These are phyloP conservation scores for Drosophila grimshawi DNA, from an alignment of 1,140 invertebrate species.

Conservation along the genomic window DNA sequence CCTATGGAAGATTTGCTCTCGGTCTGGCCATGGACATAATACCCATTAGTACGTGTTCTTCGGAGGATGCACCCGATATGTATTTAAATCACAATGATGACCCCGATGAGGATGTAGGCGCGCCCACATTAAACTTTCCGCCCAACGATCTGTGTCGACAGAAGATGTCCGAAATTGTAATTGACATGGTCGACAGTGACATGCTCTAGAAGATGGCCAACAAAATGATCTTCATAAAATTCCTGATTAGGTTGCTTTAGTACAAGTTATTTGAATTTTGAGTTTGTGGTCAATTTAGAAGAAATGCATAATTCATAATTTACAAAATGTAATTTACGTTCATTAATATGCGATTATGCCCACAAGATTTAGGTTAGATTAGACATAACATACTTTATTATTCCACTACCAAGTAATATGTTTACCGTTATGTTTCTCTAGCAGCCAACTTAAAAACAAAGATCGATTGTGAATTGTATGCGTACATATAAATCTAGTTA, in stretches of 20 bases:
- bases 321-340: conserved; percentile 26
- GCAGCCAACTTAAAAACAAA: conserved; percentile 33
- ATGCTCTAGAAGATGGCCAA: conserved; percentile 70
- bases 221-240: not conserved
- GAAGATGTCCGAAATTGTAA: conserved; percentile 87
- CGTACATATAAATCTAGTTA: conserved; percentile 25
- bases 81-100: conserved; percentile 84
- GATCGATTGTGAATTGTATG: conserved; percentile 22
- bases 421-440: conserved; percentile 45
- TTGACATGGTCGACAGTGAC: conserved; percentile 86
- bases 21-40: conserved; percentile 89
- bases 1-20: conserved; percentile 88
- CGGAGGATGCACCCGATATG: conserved; percentile 89
- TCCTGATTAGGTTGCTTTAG: conserved; percentile 20
- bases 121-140: conserved; percentile 78
- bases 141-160: conserved; percentile 86
- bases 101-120: conserved; percentile 59
- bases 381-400: conserved; percentile 24
- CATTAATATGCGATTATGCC: not conserved
- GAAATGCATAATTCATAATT: conserved; percentile 36
- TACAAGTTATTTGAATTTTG: conserved; percentile 20
- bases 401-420: conserved; percentile 34
- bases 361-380: conserved; percentile 42
- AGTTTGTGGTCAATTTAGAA: conserved; percentile 50
- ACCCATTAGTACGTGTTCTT: conserved; percentile 89